Percentiles rank a stretch among this genome's conserved stretches.
Evolutionary conservation across 2,888 invertebrate species (phyloP).

Genomic region (Pristionchus mayeri): DNA sequence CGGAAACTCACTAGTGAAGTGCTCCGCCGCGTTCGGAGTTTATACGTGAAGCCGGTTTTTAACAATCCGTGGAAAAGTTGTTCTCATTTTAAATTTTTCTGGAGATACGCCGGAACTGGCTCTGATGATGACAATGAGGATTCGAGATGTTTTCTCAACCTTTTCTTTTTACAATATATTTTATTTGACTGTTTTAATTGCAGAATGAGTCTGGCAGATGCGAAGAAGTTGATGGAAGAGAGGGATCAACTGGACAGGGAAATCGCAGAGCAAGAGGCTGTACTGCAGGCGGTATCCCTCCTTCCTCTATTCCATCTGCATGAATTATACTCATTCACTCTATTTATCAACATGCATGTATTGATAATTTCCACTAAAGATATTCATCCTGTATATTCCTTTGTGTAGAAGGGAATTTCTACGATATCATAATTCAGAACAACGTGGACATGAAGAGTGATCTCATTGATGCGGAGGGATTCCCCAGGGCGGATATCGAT

Average conservation of each 20-base stretch:
- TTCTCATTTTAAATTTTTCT: not conserved
- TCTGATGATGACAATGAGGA: not conserved
- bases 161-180: not conserved
- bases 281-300: conserved; percentile 7
- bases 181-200: not conserved
- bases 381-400: too few species aligned
- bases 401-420: too few species aligned
- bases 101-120: not conserved
- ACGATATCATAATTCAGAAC: conserved; percentile 53
- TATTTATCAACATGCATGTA: too few species aligned
- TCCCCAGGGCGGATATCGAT: conserved; percentile 90
- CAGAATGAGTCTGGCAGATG: conserved; percentile 23
- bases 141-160: not conserved
- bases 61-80: too few species aligned
- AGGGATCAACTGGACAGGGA: conserved; percentile 43
- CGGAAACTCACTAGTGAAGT: too few species aligned
- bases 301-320: not conserved
- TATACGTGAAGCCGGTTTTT: not conserved
- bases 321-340: not conserved
- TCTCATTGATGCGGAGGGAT: conserved; percentile 89
- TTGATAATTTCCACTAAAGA: too few species aligned
- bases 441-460: conserved; percentile 88
- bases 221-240: conserved; percentile 44
- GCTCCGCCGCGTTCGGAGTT: too few species aligned
- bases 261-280: conserved; percentile 34